Evolutionary conservation across 2,797 vertebrate genomes (phyloP).

Genomic region (Brotula barbata): DNA sequence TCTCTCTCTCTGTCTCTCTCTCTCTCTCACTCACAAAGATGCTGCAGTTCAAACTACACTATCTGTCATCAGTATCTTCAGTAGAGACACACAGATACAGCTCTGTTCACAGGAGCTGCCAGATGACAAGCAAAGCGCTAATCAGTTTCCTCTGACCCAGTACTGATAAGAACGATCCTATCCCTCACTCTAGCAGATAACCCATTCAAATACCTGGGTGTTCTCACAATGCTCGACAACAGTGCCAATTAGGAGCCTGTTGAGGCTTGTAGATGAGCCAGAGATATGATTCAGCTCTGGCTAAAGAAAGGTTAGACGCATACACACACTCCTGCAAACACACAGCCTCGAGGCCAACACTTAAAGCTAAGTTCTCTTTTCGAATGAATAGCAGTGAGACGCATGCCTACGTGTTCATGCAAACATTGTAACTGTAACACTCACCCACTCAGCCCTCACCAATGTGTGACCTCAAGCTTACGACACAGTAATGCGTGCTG

Average conservation of each 20-base stretch:
- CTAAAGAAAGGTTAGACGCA: conserved; percentile 50
- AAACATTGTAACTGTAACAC: conserved; percentile 40
- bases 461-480: conserved; percentile 22
- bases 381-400: conserved; percentile 37
- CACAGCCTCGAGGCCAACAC: conserved; percentile 47
- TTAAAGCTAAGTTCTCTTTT: conserved; percentile 51
- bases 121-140: conserved; percentile 59
- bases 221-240: conserved; percentile 65
- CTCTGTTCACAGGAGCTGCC: conserved; percentile 65
- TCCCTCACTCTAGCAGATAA: conserved; percentile 67
- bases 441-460: conserved; percentile 22
- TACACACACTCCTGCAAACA: conserved; percentile 32
- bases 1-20: not conserved
- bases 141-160: conserved; percentile 71
- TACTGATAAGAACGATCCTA: conserved; percentile 72
- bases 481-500: conserved; percentile 46
- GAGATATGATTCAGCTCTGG: conserved; percentile 73
- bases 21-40: not conserved
- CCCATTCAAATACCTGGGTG: conserved; percentile 72
- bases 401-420: conserved; percentile 41
- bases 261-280: conserved; percentile 71
- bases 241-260: conserved; percentile 75
- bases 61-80: conserved; percentile 66
- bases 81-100: conserved; percentile 58
- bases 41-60: conserved; percentile 37